phyloP scores from a whole-genome alignment of 2,113 vertebrate genomes.

The Indicator indicator region DNA sequence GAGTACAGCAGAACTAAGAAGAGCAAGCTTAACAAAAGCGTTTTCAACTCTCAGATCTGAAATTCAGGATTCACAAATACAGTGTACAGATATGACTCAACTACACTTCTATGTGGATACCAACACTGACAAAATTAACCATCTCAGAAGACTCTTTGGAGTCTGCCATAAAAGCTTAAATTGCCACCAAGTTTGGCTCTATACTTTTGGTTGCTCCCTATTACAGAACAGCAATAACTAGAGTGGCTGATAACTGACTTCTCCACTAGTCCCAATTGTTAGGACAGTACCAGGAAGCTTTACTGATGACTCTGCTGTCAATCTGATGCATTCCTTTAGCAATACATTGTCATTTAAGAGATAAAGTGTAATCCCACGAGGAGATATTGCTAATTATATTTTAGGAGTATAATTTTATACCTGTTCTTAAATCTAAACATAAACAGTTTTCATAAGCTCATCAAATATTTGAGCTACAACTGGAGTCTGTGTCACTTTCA shows the following conservation, averaged over 20 bases:
- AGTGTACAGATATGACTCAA: background rate
- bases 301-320: background rate
- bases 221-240: background rate
- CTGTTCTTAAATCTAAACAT: slow-evolving; percentile 14
- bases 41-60: background rate
- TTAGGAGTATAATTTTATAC: slow-evolving; percentile 13
- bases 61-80: background rate
- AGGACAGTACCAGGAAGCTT: background rate
- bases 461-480: slow-evolving; percentile 11
- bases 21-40: background rate
- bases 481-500: slow-evolving; percentile 26
- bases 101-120: background rate
- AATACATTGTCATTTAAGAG: background rate
- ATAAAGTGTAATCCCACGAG: background rate
- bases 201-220: background rate
- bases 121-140: background rate
- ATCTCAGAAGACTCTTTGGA: background rate
- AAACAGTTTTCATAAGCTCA: slow-evolving; percentile 19
- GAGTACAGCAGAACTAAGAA: background rate
- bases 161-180: background rate
- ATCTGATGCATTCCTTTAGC: background rate
- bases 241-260: background rate
- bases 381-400: background rate
- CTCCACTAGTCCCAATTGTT: background rate
- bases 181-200: background rate